phyloP scores from a whole-genome alignment of 2,888 invertebrate species.

The Hydroisotoma schaefferi region DNA sequence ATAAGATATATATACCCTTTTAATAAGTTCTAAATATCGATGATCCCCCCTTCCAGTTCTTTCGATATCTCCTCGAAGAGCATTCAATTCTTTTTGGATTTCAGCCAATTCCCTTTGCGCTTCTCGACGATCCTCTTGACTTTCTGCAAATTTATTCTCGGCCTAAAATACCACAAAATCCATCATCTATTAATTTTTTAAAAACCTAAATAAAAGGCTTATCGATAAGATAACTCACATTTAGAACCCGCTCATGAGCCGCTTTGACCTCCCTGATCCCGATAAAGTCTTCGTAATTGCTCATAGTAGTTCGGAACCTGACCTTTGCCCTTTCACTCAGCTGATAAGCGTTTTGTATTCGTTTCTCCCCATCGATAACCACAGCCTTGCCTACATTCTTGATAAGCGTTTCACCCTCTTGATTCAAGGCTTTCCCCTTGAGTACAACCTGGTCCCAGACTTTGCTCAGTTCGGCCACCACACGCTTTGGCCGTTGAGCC shows the following conservation, averaged over 20 bases:
- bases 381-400: neutral
- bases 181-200: no score
- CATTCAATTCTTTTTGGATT: conserved; percentile 64
- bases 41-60: conserved; percentile 73
- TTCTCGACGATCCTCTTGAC: conserved; percentile 65
- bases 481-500: neutral
- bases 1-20: conserved; percentile 56
- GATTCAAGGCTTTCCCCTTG: conserved; percentile 17
- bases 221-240: conserved; percentile 53
- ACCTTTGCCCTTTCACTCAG: conserved; percentile 14
- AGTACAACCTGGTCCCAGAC: conserved; percentile 18
- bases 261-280: conserved; percentile 73
- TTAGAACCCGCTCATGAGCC: conserved; percentile 69
- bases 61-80: conserved; percentile 70
- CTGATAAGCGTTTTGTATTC: neutral
- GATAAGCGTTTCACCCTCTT: neutral
- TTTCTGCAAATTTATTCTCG: conserved; percentile 63
- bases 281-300: conserved; percentile 67
- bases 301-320: conserved; percentile 45
- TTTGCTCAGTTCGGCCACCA: conserved; percentile 17
- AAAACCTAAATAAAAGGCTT: conserved; percentile 13
- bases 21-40: conserved; percentile 68
- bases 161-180: conserved; percentile 51
- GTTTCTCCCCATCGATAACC: neutral
- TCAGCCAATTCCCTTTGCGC: conserved; percentile 61